Base-by-base conservation (phyloP, 2,888 invertebrate genomes). In the Unio delphinus region DNA sequence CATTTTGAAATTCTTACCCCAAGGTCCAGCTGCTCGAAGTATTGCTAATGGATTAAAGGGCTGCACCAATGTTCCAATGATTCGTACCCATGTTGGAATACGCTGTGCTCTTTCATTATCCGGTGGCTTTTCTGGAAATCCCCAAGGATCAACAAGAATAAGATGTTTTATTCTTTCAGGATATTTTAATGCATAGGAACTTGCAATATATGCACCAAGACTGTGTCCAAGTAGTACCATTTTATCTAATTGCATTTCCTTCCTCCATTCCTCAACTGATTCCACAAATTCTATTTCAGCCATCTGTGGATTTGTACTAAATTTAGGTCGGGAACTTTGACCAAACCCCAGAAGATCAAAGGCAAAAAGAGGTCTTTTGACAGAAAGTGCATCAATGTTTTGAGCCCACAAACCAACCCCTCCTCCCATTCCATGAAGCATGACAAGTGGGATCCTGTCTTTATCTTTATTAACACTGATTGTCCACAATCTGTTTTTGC, bases 361-460 rank as follows among this genome's bases (percentile, higher is more conserved):
- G 0, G 97, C 96, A 90, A 97, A 96, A 0, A 98, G 95, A 0
- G 97, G 96, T 68, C 97, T 92, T 60, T 85, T 76, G 55, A 73
- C 66, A 11, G 96, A 94, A 15, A 99, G 91, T 0, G 93, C 91
- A 89, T 97, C 97, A 20, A 98, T 91, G 90, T 98, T 99, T 81
- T 96, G 93, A 75, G 95, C 95, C 98, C 98, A 99, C 63, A 98
- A 91, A 1, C 95, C 98, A 30, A 97, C 93, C 1, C 98, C 99
- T 0, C 97, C 95, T 17, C 95, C 98, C 88, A 99, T 93, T 0
- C 99, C 99, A 89, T 99, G 99, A 23, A 99, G 91, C 85, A 99
- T 90, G 55, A 99, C 95, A 56, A 99, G 90, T 0, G 99, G 98
- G 2, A 80, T 55, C 18, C 73, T 78, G 1, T 70, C 63, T 63